Conservation (phyloP, 2,113 vertebrate genomes). For the Alectura lathami region DNA sequence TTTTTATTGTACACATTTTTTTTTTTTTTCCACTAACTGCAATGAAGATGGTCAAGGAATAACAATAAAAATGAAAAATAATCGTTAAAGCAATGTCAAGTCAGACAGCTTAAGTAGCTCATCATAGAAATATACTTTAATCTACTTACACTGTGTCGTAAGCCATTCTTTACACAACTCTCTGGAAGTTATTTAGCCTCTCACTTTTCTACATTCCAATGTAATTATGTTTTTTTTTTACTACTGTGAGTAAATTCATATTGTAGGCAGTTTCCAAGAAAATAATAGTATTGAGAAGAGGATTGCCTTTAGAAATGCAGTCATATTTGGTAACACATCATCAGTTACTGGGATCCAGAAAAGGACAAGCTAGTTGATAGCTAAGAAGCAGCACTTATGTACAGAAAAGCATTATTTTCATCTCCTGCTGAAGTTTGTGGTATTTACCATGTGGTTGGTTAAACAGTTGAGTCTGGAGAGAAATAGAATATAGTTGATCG, state of each 20-base stretch:
- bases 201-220: neutral
- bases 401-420: neutral
- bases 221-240: neutral
- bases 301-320: neutral
- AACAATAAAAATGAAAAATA: neutral
- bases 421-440: neutral
- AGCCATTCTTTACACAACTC: neutral
- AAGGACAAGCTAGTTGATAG: neutral
- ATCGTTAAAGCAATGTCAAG: neutral
- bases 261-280: neutral
- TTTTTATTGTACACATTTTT: neutral
- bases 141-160: neutral
- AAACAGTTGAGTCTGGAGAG: neutral
- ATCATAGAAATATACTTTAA: neutral
- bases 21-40: neutral
- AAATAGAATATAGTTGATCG: neutral
- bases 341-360: neutral
- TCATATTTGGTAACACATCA: neutral
- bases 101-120: neutral
- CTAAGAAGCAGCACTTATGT: neutral
- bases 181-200: neutral
- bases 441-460: neutral
- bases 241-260: neutral
- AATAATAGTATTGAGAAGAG: neutral
- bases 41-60: neutral